Evolutionary conservation across 2,888 invertebrate genomes (phyloP), one percentile per base, ranked within the genome.

Genomic region (Euphydryas editha): DNA sequence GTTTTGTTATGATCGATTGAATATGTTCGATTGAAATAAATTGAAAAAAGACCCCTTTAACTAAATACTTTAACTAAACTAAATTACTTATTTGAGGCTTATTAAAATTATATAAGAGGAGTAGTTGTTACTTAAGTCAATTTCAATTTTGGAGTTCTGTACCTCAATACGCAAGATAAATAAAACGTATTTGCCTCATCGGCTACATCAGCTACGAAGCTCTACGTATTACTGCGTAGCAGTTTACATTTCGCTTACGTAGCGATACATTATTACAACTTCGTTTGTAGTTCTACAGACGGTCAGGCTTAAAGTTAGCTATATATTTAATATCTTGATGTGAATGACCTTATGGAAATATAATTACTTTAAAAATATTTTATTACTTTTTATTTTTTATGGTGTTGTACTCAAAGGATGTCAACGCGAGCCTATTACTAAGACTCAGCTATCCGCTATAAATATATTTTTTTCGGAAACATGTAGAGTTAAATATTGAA

Each of bases 221-320:
- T 18, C 47, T 47, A 47, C 47, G 47, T 18, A 11, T 11, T 51
- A 21, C 49, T 20, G 7, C 62, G 71, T 72, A 68, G 71, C 65
- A 66, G 67, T 72, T 71, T 67, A 51, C 60, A 69, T 64, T 65
- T 60, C 39, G 60, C 65, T 72, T 69, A 69, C 65, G 68, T 70
- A 69, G 68, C 66, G 62, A 24, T 69, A 69, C 63, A 47, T 64
- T 63, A 64, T 54, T 68, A 60, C 68, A 66, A 47, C 60, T 66
- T 62, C 51, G 59, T 66, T 59, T 65, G 69, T 66, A 65, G 65
- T 66, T 68, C 54, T 68, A 58, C 17, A 24, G 39, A 58, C 58
- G 61, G 17, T 46, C 3, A 46, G 18, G 18, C 10, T 4, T 17
- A 18, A 42, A 15, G 10, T 15, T 42, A 11, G 11, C 3, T 42